These are phyloP conservation scores for Adelges cooleyi DNA, from an alignment of 1,140 invertebrate species.

Conservation along the genomic window DNA sequence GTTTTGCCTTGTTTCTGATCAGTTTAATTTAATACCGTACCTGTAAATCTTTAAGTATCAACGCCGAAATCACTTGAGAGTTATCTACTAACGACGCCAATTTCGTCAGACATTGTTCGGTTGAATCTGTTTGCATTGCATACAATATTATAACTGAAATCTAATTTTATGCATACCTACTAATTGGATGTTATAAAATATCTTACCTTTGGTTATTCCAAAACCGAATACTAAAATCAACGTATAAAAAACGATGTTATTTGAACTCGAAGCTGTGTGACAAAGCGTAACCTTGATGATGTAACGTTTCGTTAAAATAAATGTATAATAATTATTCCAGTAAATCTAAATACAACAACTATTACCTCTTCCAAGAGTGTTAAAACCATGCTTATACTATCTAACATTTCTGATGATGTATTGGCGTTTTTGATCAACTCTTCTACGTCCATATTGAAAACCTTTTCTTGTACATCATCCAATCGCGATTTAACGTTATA, in stretches of 20 bases:
- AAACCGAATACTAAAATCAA: neutral
- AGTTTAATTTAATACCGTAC: neutral
- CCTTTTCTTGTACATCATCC: neutral
- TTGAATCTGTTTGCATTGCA: too few relatives aligned
- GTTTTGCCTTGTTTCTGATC: neutral
- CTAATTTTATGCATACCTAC: too few relatives aligned
- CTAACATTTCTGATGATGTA: neutral
- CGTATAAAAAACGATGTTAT: neutral
- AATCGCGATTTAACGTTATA: neutral
- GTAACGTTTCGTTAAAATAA: neutral
- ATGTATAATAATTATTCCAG: neutral
- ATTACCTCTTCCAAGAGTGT: conserved; percentile 2
- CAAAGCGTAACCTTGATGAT: conserved; percentile 1
- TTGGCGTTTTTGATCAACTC: too few relatives aligned
- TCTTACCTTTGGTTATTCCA: neutral
- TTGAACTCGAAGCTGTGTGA: neutral
- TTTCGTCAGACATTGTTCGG: neutral
- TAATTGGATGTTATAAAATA: too few relatives aligned
- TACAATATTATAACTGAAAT: too few relatives aligned
- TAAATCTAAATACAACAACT: neutral
- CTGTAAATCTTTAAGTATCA: conserved; percentile 1
- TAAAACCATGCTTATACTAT: neutral
- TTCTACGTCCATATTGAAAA: neutral
- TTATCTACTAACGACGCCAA: neutral
- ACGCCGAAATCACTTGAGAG: neutral